Evolutionary conservation across 2,113 vertebrate species (phyloP), one percentile per base, ranked within the genome.

Genomic region (Myxocyprinus asiaticus): DNA sequence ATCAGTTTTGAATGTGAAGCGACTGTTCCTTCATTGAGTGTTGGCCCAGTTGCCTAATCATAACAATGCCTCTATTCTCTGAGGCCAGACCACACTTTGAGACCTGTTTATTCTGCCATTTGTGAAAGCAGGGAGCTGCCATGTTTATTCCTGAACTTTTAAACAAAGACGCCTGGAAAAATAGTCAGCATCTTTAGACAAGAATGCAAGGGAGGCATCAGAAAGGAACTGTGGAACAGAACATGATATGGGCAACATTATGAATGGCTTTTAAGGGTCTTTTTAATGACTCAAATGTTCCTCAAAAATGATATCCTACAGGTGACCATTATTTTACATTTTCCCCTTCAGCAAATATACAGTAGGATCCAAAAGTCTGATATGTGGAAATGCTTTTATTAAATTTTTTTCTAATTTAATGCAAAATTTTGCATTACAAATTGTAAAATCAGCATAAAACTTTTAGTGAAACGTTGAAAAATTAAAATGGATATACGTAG

Each of bases 121-220:
- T 67, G 42, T 58, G 56, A 53, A 51, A 42, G 55, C 12, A 62
- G 64, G 9, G 62, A 33, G n/a, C 64, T 81, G 71, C 79, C 64
- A 81, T 81, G 79, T 81, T 81, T 75, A 81, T 67, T 14, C 71
- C 56, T n/a, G 22, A 53, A 67, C 44, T 42, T 72, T 72, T 72
- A 72, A 45, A 72, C 9, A 59, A 59, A 62, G 45, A 74, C 4
- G 58, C 15, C 71, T 63, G 71, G 17, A 50, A 74, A 50, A 63
- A 62, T 61, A 14, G 58, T 74, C 45, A 14, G 45, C 71, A 62
- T 48, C 71, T 62, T 62, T 62, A 50, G 44, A 47, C 71, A 62
- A 62, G 55, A 62, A 74, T 4, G 45, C 5, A 45, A 74, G 44
- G 58, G 45, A 50, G 44, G 55, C 42, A 45, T 72, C 43, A 45